phyloP scores from a whole-genome alignment of 2,888 invertebrate species.

The Oegoconia quadripuncta region DNA sequence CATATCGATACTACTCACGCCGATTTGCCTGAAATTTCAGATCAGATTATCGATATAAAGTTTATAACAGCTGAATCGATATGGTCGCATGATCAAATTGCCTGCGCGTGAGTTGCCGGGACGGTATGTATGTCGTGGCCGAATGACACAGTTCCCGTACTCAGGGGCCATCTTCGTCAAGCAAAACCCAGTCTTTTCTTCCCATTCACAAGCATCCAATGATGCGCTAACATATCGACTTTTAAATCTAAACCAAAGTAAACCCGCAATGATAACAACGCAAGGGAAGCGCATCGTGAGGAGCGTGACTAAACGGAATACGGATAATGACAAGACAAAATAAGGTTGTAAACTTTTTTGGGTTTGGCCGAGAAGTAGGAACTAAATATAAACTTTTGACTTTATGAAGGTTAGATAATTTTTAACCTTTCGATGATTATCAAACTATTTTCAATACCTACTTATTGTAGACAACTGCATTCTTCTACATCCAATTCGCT shows the following conservation, averaged over 20 bases:
- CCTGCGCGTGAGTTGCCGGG: slow-evolving; percentile 45
- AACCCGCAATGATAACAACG: slow-evolving; percentile 4
- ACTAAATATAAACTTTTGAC: too few species aligned
- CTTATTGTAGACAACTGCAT: too few species aligned
- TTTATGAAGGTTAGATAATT: slow-evolving; percentile 14
- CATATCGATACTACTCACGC: not conserved
- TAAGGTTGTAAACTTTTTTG: slow-evolving; percentile 5
- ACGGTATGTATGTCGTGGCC: slow-evolving; percentile 69
- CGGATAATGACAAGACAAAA: slow-evolving; percentile 1
- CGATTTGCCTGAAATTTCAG: slow-evolving; percentile 6
- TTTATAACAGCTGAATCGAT: slow-evolving; percentile 25
- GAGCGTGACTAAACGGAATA: slow-evolving; percentile 12
- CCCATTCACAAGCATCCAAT: slow-evolving; percentile 11
- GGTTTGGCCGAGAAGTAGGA: too few species aligned
- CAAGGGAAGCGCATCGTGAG: not conserved
- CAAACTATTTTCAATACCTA: too few species aligned
- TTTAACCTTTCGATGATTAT: too few species aligned
- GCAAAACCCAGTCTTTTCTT: slow-evolving; percentile 56
- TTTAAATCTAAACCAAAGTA: not conserved
- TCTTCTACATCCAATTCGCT: too few species aligned
- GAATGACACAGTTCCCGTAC: slow-evolving; percentile 65
- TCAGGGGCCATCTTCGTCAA: slow-evolving; percentile 48
- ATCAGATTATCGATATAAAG: slow-evolving; percentile 11
- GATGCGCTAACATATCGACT: not conserved
- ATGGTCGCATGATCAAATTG: slow-evolving; percentile 41